Percentiles rank a stretch among this genome's conserved stretches.
These are phyloP conservation scores for Mormyrops boulengeri DNA, from an alignment of 2,797 vertebrate species.

Conservation along the genomic window DNA sequence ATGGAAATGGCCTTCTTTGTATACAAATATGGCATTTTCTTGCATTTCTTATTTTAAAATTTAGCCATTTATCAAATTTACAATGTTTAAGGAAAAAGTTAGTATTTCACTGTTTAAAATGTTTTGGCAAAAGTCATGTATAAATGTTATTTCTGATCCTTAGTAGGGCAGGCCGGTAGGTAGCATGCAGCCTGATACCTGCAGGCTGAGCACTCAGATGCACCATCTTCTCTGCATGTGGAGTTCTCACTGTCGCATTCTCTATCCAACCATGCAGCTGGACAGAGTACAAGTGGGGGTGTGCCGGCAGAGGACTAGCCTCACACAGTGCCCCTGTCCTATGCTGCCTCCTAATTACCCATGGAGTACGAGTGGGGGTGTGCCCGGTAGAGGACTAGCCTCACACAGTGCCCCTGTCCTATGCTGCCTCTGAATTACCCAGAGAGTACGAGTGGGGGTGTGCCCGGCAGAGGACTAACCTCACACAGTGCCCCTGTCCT, in stretches of 20 bases:
- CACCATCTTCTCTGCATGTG: neutral
- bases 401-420: neutral
- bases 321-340: neutral
- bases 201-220: neutral
- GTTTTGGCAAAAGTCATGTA: neutral
- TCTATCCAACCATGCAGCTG: neutral
- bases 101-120: neutral
- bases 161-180: neutral
- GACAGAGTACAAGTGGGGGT: neutral
- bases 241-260: neutral
- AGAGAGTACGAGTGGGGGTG: neutral
- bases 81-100: neutral
- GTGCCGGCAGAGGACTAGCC: neutral
- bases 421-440: neutral
- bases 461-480: neutral
- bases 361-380: neutral
- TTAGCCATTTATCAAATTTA: neutral
- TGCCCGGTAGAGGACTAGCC: neutral
- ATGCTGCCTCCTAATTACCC: neutral
- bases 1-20: neutral
- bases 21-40: neutral
- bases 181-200: neutral
- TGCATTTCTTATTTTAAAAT: neutral
- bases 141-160: neutral
- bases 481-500: neutral